These are phyloP conservation scores for Porites cylindrica DNA, from an alignment of 92 coral and sea anemone genomes.

Conservation along the genomic window DNA sequence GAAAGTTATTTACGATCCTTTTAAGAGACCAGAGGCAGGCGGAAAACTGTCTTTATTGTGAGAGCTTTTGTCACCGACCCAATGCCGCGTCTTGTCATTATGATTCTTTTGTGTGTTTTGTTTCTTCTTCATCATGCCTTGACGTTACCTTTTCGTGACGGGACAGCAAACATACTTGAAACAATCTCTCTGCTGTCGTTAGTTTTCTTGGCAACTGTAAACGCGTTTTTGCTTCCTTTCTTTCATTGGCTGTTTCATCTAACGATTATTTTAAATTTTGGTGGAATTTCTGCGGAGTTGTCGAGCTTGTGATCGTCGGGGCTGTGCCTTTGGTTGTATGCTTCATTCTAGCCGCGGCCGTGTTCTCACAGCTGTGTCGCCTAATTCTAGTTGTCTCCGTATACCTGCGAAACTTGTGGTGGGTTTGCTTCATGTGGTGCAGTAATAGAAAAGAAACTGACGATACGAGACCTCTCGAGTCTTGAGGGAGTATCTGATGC, in stretches of 20 bases:
- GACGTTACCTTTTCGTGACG: conserved; percentile 47
- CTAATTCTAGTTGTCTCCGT: too few species aligned
- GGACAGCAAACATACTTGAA: conserved; percentile 40
- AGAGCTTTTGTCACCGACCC: conserved; percentile 46
- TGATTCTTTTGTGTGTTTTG: conserved; percentile 54
- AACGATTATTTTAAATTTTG: conserved; percentile 29
- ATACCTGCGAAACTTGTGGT: too few species aligned
- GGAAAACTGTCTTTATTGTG: conserved; percentile 4
- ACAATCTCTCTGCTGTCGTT: conserved; percentile 46
- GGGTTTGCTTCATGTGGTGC: conserved; percentile 13
- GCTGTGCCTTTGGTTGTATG: too few species aligned
- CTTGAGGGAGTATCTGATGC: background rate
- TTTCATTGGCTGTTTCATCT: conserved; percentile 36
- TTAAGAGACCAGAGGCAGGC: conserved; percentile 4
- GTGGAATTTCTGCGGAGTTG: conserved; percentile 18
- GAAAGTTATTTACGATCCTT: background rate
- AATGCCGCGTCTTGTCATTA: conserved; percentile 34
- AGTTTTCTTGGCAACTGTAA: conserved; percentile 44
- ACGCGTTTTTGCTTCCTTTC: conserved; percentile 46
- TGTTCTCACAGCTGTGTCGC: too few species aligned
- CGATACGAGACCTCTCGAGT: conserved; percentile 6
- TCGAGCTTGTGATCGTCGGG: too few species aligned
- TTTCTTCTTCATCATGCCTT: conserved; percentile 49
- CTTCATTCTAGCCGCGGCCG: too few species aligned
- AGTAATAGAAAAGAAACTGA: conserved; percentile 1